Base-by-base conservation (phyloP, 2,113 vertebrate genomes). In the Paedocypris sp. region DNA sequence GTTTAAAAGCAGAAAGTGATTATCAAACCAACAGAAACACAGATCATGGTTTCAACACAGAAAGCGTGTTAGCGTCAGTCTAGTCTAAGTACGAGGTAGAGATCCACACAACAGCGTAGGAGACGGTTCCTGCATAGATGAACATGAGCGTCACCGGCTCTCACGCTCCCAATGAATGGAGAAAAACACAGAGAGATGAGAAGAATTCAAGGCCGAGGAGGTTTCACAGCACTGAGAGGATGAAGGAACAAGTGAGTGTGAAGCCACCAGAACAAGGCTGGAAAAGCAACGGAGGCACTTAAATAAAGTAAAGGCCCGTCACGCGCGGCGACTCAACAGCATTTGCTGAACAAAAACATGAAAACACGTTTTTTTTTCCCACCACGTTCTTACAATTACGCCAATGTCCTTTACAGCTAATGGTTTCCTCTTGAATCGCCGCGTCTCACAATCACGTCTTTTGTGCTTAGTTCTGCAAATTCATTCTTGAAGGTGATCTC, bases 381-480 rank as follows among this genome's bases (percentile, higher is more conserved):
- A 39, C 31, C n/a, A n/a, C n/a, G n/a, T n/a, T n/a, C n/a, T n/a
- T n/a, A n/a, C n/a, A n/a, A n/a, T n/a, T n/a, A n/a, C n/a, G 59
- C 60, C 43, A 62, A 70, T 63, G 66, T 60, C 57, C 47, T 66
- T 39, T 59, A 69, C 68, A 63, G n/a, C n/a, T n/a, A n/a, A n/a
- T n/a, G n/a, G n/a, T n/a, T n/a, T n/a, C n/a, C n/a, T n/a, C n/a
- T 64, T 51, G 38, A 73, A 78, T 82, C 76, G 75, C 70, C 56
- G 65, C 69, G 41, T 73, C 69, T 76, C 80, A 65, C 76, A 20
- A 31, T 57, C 43, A 16, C 31, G 70, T 22, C 54, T 32, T 63
- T 79, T 82, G 81, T 84, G 81, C 80, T 80, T 80, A 69, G 69
- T 42, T 73, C 32, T 73, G 71, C 68, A 4, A 70, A n/a, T n/a